Percentiles rank a stretch among this genome's conserved stretches.
Conservation (phyloP, 2,797 vertebrate species). For the Notoglanidium macrostoma region DNA sequence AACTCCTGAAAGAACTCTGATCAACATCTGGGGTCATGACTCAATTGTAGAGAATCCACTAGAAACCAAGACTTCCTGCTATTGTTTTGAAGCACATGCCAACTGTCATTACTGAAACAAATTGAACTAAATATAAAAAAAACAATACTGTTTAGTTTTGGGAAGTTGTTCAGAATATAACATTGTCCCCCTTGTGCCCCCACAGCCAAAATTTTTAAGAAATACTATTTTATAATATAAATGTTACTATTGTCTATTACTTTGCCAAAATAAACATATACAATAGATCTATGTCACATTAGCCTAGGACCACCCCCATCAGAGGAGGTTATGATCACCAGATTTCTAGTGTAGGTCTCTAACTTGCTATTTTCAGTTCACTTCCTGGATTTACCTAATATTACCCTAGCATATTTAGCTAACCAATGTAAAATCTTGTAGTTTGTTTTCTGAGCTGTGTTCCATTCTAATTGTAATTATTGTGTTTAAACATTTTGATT, state of each 20-base stretch:
- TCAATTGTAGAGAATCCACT: slow-evolving; percentile 44
- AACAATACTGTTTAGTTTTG: slow-evolving; percentile 38
- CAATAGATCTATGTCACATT: neutral
- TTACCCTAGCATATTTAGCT: neutral
- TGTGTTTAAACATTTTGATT: neutral
- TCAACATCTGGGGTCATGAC: slow-evolving; percentile 49
- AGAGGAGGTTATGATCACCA: too few species aligned
- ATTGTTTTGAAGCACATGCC: slow-evolving; percentile 47
- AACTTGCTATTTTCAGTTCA: neutral
- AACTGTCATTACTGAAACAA: slow-evolving; percentile 43
- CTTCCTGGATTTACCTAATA: neutral
- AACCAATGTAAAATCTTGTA: neutral
- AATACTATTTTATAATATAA: neutral
- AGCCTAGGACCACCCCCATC: neutral
- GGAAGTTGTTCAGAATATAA: neutral
- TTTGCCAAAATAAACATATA: neutral
- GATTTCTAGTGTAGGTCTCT: neutral
- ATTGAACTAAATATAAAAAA: slow-evolving; percentile 40
- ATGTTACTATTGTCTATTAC: neutral
- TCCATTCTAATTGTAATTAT: neutral
- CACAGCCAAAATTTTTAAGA: neutral
- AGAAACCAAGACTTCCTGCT: slow-evolving; percentile 52
- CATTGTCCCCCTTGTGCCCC: neutral
- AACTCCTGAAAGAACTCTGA: slow-evolving; percentile 43
- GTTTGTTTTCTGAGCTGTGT: neutral